A percentile compares a stretch with the other conserved stretches of the same genome.
phyloP scores from a whole-genome alignment of 92 coral and sea anemone genomes.

The Phymanthus crucifer region DNA sequence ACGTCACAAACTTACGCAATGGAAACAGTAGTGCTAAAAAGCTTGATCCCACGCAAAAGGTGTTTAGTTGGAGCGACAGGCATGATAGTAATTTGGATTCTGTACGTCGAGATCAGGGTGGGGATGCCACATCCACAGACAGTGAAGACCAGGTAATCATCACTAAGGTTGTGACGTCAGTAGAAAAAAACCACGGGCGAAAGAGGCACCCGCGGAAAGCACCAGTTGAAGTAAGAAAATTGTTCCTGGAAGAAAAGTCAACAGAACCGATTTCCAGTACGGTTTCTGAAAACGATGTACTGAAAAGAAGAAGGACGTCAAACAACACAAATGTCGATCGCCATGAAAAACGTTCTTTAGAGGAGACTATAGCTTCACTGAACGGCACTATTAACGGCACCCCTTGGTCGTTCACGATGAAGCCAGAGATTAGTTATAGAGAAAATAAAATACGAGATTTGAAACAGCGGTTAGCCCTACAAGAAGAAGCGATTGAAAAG shows the following conservation, averaged over 20 bases:
- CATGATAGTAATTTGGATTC: background rate
- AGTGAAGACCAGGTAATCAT: slow-evolving; percentile 17
- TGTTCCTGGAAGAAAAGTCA: background rate
- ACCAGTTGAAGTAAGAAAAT: slow-evolving; percentile 11
- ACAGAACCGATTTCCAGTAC: background rate
- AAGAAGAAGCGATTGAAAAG: slow-evolving; percentile 23
- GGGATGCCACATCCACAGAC: background rate
- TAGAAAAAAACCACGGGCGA: slow-evolving; percentile 9
- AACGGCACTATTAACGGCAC: background rate
- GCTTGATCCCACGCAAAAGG: background rate
- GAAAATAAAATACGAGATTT: slow-evolving; percentile 15
- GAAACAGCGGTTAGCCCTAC: slow-evolving; percentile 13
- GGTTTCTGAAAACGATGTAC: background rate
- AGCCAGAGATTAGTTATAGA: background rate
- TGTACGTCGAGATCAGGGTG: background rate
- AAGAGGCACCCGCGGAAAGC: slow-evolving; percentile 20
- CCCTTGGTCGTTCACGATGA: slow-evolving; percentile 2
- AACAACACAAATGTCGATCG: background rate
- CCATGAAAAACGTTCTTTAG: background rate
- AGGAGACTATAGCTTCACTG: background rate
- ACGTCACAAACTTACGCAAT: slow-evolving; percentile 29
- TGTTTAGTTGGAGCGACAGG: slow-evolving; percentile 4
- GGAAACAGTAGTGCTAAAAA: background rate
- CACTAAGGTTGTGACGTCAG: slow-evolving; percentile 14
- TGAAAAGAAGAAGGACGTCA: background rate